A percentile compares a stretch with the other conserved stretches of the same genome.
These are phyloP conservation scores for Sphenopsis melanotis DNA, from an alignment of 2,797 vertebrate genomes.

Conservation along the genomic window DNA sequence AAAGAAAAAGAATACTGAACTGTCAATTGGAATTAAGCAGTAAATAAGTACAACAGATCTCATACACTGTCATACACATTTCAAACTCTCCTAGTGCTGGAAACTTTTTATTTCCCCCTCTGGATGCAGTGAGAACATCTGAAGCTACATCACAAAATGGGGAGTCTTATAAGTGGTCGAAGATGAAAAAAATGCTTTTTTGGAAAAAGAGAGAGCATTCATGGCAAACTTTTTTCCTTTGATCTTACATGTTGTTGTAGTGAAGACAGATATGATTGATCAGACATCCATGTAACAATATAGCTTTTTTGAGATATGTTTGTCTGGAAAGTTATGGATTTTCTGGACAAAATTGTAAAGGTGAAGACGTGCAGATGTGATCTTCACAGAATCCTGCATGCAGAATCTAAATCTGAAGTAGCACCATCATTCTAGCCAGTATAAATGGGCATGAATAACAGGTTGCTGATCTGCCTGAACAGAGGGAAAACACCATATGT, in stretches of 20 bases:
- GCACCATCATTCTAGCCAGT: not conserved
- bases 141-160: not conserved
- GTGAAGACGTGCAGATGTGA: not conserved
- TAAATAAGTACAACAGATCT: not conserved
- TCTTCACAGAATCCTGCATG: not conserved
- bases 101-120: not conserved
- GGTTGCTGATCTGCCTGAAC: not conserved
- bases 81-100: not conserved
- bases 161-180: not conserved
- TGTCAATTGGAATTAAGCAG: not conserved
- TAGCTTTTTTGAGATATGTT: not conserved
- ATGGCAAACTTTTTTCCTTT: not conserved
- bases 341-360: not conserved
- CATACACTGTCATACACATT: not conserved
- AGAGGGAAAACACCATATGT: not conserved
- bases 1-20: rapidly evolving
- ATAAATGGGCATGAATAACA: not conserved
- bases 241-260: rapidly evolving
- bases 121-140: not conserved
- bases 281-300: not conserved
- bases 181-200: not conserved
- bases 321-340: not conserved
- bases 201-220: not conserved
- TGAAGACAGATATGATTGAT: not conserved
- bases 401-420: not conserved